Base-by-base conservation (phyloP, 2,888 invertebrate species). In the Phortica okadai region DNA sequence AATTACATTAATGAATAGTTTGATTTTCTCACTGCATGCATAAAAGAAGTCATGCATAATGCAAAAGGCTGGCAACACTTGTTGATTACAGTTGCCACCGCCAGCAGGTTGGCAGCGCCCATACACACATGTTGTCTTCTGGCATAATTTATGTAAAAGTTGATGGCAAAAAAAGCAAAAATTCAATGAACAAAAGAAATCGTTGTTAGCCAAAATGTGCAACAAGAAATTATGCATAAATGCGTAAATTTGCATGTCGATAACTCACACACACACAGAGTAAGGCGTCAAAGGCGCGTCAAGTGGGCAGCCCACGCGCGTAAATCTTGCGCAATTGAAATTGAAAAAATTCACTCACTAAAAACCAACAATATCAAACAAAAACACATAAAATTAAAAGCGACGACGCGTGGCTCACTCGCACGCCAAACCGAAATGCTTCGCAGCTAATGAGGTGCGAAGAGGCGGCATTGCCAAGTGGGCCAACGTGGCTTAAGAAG, bases 401-500 rank as follows among this genome's bases (percentile, higher is more conserved):
- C 50, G 50, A 21, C 59, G 59, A 59, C 59, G 59, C 59, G 59
- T 59, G 59, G 59, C 14, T n/a, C 16, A 50, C 1, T 6, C 14
- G 8, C 14, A 33, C 33, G 10, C 50, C 14, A 50, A 50, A 45
- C 45, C 45, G 6, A 45, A 45, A 66, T 64, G 21, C 21, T 74
- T 78, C 64, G 54, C 78, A 80, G 81, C 86, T 86, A 86, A 86
- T 88, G 86, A 86, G 86, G 87, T 82, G 88, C 87, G 83, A 83
- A 79, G 77, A 78, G 79, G 78, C 88, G 88, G 70, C 16, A 41
- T 70, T 70, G 76, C 73, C 73, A 67, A 74, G 74, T 74, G 69
- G 67, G 74, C 33, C n/a, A 56, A 21, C 58, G 67, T 67, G 6
- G 67, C 67, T 67, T 41, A 25, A 64, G 25, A 25, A 21, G 50